Evolutionary conservation across 2,888 invertebrate genomes (phyloP).

Genomic region (Drosophila planitibia): DNA sequence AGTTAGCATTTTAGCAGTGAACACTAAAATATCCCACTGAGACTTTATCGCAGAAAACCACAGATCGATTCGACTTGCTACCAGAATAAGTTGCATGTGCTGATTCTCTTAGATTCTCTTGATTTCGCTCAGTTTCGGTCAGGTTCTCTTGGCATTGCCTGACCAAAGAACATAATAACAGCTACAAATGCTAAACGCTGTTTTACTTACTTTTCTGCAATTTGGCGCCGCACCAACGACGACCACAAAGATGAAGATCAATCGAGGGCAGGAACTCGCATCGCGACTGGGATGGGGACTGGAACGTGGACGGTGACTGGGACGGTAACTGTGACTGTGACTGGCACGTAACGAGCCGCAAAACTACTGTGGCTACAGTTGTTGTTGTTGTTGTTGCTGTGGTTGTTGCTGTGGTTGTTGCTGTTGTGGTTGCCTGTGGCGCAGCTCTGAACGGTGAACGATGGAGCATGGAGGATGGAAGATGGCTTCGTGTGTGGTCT

Average conservation of each 20-base stretch:
- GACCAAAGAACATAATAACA: slow-evolving; percentile 71
- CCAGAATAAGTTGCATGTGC: neutral
- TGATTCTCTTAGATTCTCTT: slow-evolving; percentile 17
- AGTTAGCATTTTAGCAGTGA: neutral
- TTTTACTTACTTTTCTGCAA: slow-evolving; percentile 74
- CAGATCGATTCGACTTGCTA: neutral
- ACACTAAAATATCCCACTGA: neutral
- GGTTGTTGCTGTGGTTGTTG: slow-evolving; percentile 31
- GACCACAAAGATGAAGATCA: slow-evolving; percentile 30
- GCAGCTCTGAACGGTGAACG: slow-evolving; percentile 32
- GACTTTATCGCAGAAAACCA: neutral
- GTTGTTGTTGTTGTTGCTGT: slow-evolving; percentile 35
- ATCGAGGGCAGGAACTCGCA: slow-evolving; percentile 8
- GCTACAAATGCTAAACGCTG: slow-evolving; percentile 70
- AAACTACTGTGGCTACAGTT: slow-evolving; percentile 65
- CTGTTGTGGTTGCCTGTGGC: slow-evolving; percentile 63
- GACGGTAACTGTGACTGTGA: slow-evolving; percentile 7
- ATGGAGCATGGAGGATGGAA: slow-evolving; percentile 10
- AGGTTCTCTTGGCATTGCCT: slow-evolving; percentile 51
- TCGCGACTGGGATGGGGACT: neutral
- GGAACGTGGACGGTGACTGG: slow-evolving; percentile 5
- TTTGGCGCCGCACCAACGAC: slow-evolving; percentile 74
- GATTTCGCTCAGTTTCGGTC: slow-evolving; percentile 12
- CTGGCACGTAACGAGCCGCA: slow-evolving; percentile 70
- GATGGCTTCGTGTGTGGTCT: slow-evolving; percentile 77